A percentile compares a stretch with the other conserved stretches of the same genome.
Evolutionary conservation across 2,888 invertebrate species (phyloP).

Genomic region (Tridacna crocea): DNA sequence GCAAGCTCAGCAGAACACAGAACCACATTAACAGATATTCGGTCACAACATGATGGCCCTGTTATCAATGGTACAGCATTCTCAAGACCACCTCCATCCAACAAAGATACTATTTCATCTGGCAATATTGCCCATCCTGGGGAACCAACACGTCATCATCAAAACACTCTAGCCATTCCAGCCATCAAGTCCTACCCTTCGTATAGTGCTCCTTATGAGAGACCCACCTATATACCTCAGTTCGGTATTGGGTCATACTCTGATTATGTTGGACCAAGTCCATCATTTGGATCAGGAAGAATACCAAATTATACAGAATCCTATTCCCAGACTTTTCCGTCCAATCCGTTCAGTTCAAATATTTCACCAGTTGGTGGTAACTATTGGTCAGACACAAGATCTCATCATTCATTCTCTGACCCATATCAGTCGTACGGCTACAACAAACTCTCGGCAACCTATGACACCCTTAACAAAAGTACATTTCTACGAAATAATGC

Average conservation of each 20-base stretch:
- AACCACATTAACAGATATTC: background rate
- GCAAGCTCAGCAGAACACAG: background rate
- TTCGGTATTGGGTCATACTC: constrained; percentile 73
- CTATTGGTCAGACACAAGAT: constrained; percentile 69
- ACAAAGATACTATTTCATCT: constrained; percentile 27
- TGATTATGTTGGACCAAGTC: constrained; percentile 69
- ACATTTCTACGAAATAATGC: constrained; percentile 64
- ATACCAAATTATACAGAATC: constrained; percentile 66
- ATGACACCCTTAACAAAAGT: constrained; percentile 72
- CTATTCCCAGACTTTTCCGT: constrained; percentile 65
- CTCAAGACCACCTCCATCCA: constrained; percentile 64
- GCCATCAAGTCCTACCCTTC: constrained; percentile 70
- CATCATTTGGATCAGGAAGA: constrained; percentile 56
- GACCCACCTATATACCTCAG: constrained; percentile 73
- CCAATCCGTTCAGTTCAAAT: constrained; percentile 64
- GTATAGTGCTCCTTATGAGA: constrained; percentile 65
- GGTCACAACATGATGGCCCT: constrained; percentile 26
- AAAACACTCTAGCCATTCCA: constrained; percentile 57
- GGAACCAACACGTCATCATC: constrained; percentile 23
- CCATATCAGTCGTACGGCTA: constrained; percentile 68
- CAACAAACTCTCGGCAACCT: constrained; percentile 68
- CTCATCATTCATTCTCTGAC: constrained; percentile 66
- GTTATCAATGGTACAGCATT: constrained; percentile 71
- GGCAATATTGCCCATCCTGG: constrained; percentile 18
- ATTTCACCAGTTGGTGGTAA: constrained; percentile 63